Evolutionary conservation across 1,140 invertebrate genomes (phyloP).

Genomic region (Zaprionus vittiger): DNA sequence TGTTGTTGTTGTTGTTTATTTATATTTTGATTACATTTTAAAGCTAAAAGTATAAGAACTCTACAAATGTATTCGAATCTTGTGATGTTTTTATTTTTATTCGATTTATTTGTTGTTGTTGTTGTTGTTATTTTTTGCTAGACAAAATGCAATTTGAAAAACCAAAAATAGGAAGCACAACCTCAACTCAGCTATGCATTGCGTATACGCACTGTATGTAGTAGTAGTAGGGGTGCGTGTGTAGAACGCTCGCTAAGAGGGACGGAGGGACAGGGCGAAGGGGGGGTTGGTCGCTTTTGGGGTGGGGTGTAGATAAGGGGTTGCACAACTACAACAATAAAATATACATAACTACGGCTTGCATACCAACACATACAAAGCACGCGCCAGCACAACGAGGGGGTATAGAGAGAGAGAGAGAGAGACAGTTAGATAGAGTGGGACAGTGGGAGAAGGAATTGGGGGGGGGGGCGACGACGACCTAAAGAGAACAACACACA

Average conservation of each 20-base stretch:
- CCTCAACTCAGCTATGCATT: constrained; percentile 29
- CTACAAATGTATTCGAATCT: constrained; percentile 15
- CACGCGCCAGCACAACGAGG: constrained; percentile 6
- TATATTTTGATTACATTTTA: constrained; percentile 1
- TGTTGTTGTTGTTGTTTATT: constrained; percentile 27
- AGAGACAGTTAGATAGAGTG: background rate
- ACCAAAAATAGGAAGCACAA: constrained; percentile 54
- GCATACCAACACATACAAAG: constrained; percentile 43
- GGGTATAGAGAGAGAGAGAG: background rate
- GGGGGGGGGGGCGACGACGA: background rate
- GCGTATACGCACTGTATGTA: constrained; percentile 23
- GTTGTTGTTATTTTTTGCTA: constrained; percentile 41
- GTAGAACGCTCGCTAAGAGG: constrained; percentile 47
- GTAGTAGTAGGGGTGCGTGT: constrained; percentile 29
- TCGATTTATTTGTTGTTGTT: constrained; percentile 28
- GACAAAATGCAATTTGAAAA: constrained; percentile 77
- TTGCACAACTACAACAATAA: constrained; percentile 48
- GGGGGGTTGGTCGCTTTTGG: background rate
- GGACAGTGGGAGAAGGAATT: background rate
- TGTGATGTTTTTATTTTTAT: constrained; percentile 18
- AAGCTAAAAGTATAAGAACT: constrained; percentile 12
- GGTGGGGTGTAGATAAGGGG: constrained; percentile 1
- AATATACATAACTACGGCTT: constrained; percentile 45
- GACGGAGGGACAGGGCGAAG: background rate
- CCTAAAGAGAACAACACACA: background rate